Evolutionary conservation across 2,113 vertebrate genomes (phyloP).

Genomic region (Hemiscyllium ocellatum): DNA sequence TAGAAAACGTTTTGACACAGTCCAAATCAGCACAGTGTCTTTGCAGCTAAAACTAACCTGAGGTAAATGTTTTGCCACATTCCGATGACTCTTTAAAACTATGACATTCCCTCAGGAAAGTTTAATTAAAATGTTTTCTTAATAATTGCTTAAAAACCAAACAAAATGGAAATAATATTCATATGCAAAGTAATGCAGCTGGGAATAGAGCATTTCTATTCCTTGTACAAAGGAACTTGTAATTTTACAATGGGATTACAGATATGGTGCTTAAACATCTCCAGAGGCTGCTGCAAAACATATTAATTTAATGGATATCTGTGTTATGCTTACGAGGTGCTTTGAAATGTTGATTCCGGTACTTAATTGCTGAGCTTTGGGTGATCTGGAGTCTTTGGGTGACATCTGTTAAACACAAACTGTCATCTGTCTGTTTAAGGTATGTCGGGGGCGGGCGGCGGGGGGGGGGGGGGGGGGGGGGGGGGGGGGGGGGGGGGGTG

Average conservation of each 20-base stretch:
- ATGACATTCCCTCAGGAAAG: not conserved
- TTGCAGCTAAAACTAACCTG: not conserved
- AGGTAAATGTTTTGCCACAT: not conserved
- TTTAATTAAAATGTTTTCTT: not conserved
- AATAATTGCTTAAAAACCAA: conserved; percentile 12
- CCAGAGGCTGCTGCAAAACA: conserved; percentile 13
- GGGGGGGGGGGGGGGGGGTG: too few relatives aligned
- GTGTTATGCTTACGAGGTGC: conserved; percentile 31
- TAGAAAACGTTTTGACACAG: not conserved
- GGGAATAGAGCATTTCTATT: not conserved
- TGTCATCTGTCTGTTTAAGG: conserved; percentile 20
- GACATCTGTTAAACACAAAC: conserved; percentile 35
- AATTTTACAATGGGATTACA: not conserved
- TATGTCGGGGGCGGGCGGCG: conserved; percentile 5
- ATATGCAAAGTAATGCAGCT: not conserved
- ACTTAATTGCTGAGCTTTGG: conserved; percentile 30
- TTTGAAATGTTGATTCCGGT: conserved; percentile 34
- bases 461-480: too few relatives aligned
- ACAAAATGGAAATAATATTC: not conserved
- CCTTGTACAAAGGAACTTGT: not conserved
- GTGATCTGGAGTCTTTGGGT: conserved; percentile 28
- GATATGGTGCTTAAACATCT: not conserved
- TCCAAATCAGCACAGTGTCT: not conserved
- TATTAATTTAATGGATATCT: conserved; percentile 27
- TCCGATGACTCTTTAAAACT: not conserved